Evolutionary conservation across 2,888 invertebrate genomes (phyloP).

Genomic region (Pyrrhosoma nymphula): DNA sequence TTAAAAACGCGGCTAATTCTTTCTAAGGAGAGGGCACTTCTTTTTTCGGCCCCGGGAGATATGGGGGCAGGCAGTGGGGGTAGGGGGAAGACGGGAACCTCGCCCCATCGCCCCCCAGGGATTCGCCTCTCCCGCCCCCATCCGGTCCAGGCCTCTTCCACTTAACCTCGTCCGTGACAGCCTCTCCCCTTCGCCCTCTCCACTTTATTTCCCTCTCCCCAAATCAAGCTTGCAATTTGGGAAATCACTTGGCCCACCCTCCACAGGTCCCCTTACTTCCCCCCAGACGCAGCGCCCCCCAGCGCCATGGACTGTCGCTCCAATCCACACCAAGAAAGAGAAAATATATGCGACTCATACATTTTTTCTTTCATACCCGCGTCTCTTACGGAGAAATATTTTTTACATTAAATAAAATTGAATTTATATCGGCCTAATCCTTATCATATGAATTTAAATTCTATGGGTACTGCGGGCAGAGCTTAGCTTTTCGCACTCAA

Average conservation of each 20-base stretch:
- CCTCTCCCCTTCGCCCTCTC: neutral
- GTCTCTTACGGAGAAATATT: no score
- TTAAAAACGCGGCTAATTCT: slow-evolving; percentile 66
- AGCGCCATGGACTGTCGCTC: neutral
- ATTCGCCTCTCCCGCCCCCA: slow-evolving; percentile 4
- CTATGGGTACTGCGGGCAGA: no score
- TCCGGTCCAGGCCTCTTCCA: slow-evolving; percentile 52
- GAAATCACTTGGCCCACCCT: slow-evolving; percentile 48
- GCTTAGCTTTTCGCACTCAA: no score
- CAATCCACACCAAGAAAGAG: neutral
- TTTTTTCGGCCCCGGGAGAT: neutral
- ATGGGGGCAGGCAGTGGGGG: neutral
- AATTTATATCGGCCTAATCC: no score
- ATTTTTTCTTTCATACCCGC: no score
- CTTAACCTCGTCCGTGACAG: slow-evolving; percentile 63
- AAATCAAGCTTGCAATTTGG: slow-evolving; percentile 65
- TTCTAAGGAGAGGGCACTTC: slow-evolving; percentile 31
- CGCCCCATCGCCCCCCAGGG: neutral
- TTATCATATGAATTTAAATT: no score
- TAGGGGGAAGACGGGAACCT: neutral
- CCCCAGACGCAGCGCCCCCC: neutral
- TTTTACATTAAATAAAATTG: no score
- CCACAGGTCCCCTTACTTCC: neutral
- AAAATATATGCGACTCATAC: no score
- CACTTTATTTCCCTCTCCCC: slow-evolving; percentile 45